phyloP scores from a whole-genome alignment of 2,797 vertebrate genomes.

The Microchirus variegatus region DNA sequence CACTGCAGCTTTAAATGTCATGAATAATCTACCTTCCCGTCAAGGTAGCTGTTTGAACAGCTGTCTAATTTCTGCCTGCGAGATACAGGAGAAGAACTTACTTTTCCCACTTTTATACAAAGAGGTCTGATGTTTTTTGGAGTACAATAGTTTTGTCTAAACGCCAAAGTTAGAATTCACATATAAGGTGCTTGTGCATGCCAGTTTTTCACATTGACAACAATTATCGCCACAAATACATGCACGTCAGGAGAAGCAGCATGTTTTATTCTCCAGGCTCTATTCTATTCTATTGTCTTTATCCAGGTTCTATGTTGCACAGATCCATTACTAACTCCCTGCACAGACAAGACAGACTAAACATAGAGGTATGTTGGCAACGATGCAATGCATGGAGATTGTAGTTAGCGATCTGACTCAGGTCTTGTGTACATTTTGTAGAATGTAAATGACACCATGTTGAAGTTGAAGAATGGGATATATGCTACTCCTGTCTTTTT shows the following conservation, averaged over 20 bases:
- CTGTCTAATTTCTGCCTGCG: neutral
- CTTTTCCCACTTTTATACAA: slow-evolving; percentile 10
- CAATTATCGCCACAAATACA: slow-evolving; percentile 16
- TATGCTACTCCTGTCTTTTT: slow-evolving; percentile 28
- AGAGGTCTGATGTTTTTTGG: slow-evolving; percentile 33
- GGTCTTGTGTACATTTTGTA: slow-evolving; percentile 64
- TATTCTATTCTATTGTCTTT: neutral
- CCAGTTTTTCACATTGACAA: neutral
- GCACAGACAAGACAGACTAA: slow-evolving; percentile 18
- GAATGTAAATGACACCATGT: slow-evolving; percentile 35
- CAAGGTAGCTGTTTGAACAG: neutral
- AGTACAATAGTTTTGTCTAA: slow-evolving; percentile 15
- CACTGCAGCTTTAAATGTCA: no score
- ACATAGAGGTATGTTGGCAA: slow-evolving; percentile 50
- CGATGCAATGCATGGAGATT: slow-evolving; percentile 75
- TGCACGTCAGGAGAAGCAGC: slow-evolving; percentile 48
- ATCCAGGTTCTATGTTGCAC: slow-evolving; percentile 9
- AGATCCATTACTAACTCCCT: slow-evolving; percentile 20
- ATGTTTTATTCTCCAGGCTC: slow-evolving; percentile 55
- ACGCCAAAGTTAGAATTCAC: slow-evolving; percentile 1
- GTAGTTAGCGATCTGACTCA: slow-evolving; percentile 60
- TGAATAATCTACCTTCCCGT: neutral
- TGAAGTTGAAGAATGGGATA: neutral
- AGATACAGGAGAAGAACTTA: neutral
- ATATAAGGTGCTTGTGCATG: slow-evolving; percentile 45